Evolutionary conservation across 1,140 invertebrate genomes (phyloP), one percentile per base, ranked within the genome.

Genomic region (Zeugodacus cucurbitae): DNA sequence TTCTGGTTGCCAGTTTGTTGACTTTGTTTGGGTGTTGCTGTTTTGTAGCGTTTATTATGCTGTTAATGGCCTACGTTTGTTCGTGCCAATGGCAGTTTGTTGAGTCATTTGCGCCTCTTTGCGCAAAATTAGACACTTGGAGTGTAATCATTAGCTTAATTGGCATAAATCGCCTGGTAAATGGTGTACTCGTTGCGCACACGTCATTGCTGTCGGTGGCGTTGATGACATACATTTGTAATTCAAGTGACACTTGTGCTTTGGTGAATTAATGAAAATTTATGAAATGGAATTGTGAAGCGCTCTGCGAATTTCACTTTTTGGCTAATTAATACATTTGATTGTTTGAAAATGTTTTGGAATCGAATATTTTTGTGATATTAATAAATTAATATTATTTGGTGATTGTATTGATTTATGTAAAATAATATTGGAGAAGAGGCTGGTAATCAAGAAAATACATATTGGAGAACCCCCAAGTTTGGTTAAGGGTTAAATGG

Each of bases 91-190:
- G 41, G 74, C 74, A 82, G 29, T 74, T 78, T 82, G 74, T 82
- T 82, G 74, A 82, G 74, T 82, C 74, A 82, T 82, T 82, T 82
- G 74, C 74, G 74, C 74, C 74, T 82, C 74, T 82, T 82, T 82
- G 74, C 41, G 37, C 26, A 82, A 82, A 82, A 82, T 82, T 82
- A 82, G 74, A 82, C 74, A 82, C 74, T 82, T 82, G 44, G 74
- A 82, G 74, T 82, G 74, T 82, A 82, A 82, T 82, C 74, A 82
- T 82, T 82, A 82, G 74, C 74, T 82, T 82, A 82, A 82, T 82
- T 82, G 74, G 41, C 67, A 82, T 82, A 54, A 82, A 82, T 82
- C 74, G 74, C 8, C 48, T 44, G 74, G 74, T 82, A 48, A 54
- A 17, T 48, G 7, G 74, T 78, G 29, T 78, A 34, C 7, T 29